A percentile compares a stretch with the other conserved stretches of the same genome.
Evolutionary conservation across 1,140 invertebrate species (phyloP).

Genomic region (Hyles vespertilio): DNA sequence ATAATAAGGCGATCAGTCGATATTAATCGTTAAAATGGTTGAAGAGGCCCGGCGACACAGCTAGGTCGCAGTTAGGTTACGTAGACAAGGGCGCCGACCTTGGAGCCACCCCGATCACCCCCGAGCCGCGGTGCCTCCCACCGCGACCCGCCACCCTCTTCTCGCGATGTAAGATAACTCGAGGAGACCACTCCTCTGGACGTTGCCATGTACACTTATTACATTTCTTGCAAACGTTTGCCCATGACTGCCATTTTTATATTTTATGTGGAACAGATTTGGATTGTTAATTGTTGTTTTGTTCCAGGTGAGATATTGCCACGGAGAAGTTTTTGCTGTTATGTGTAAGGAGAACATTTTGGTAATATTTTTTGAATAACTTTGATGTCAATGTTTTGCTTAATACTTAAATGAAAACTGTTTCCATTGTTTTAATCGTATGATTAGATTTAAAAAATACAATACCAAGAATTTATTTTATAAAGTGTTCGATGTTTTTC

Average conservation of each 20-base stretch:
- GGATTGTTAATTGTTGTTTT: not conserved
- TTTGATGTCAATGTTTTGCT: not conserved
- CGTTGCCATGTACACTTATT: conserved; percentile 6
- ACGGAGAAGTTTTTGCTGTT: not conserved
- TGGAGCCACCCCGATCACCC: conserved; percentile 25
- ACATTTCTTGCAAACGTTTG: not conserved
- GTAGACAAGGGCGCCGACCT: conserved; percentile 52
- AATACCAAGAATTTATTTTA: too few species aligned
- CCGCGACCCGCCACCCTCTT: conserved; percentile 12
- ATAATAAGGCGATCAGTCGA: conserved; percentile 25
- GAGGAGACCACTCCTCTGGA: conserved; percentile 41
- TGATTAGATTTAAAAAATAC: too few species aligned
- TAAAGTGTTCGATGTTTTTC: too few species aligned
- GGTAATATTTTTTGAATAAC: not conserved
- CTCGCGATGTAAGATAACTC: conserved; percentile 48
- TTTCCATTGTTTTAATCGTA: too few species aligned
- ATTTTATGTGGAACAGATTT: not conserved
- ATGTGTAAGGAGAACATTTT: too few species aligned
- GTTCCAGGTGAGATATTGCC: not conserved
- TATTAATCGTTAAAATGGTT: conserved; percentile 40
- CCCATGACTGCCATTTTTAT: not conserved
- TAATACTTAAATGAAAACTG: too few species aligned
- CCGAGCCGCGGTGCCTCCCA: conserved; percentile 1
- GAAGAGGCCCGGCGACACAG: conserved; percentile 34
- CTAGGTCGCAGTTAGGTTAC: conserved; percentile 51